Percentiles rank a stretch among this genome's conserved stretches.
phyloP scores from a whole-genome alignment of 2,113 vertebrate genomes.

The Paradisaea rubra region DNA sequence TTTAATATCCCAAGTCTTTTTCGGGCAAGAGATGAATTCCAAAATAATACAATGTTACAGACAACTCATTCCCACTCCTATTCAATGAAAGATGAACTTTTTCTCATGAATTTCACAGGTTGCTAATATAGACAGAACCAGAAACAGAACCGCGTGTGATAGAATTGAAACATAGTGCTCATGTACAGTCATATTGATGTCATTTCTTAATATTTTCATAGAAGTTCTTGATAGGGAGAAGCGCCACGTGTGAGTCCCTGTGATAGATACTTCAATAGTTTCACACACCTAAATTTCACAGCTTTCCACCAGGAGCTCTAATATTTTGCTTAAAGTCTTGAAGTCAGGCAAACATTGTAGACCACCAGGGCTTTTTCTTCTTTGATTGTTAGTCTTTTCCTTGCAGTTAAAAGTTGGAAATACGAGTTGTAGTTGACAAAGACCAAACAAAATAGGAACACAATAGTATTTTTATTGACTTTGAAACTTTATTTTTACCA shows the following conservation, averaged over 20 bases:
- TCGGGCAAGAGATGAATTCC: not conserved
- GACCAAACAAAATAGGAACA: not conserved
- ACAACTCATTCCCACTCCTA: not conserved
- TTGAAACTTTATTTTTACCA: not conserved
- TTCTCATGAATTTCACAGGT: not conserved
- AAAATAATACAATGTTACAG: not conserved
- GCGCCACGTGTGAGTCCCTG: not conserved
- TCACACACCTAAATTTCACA: not conserved
- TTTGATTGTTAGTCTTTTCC: not conserved
- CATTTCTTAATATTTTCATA: not conserved
- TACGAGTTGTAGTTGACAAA: not conserved
- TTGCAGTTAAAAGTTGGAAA: not conserved
- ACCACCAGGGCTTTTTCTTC: not conserved
- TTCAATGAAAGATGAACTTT: not conserved
- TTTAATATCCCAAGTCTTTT: not conserved
- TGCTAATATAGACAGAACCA: not conserved
- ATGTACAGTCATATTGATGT: not conserved
- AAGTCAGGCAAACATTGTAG: not conserved
- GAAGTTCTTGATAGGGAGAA: not conserved
- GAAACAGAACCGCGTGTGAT: not conserved
- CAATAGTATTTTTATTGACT: not conserved
- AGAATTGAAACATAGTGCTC: not conserved
- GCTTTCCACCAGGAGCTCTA: not conserved
- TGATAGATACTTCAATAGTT: not conserved
- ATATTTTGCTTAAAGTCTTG: not conserved